Evolutionary conservation across 2,797 vertebrate genomes (phyloP), one percentile per base, ranked within the genome.

Genomic region (Hirundo rustica): DNA sequence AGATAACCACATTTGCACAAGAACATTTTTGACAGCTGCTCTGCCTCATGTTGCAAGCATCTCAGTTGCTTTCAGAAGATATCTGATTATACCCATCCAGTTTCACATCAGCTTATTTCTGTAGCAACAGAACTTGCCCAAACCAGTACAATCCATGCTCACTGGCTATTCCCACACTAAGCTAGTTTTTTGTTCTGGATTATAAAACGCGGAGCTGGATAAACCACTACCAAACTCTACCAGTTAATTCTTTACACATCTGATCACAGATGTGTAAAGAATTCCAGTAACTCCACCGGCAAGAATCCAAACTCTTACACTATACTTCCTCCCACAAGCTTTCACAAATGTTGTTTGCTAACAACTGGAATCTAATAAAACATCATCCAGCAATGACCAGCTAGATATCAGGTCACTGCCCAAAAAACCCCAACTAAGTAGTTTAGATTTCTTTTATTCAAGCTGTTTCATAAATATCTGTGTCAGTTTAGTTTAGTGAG

Each of bases 1-100:
- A 97, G 80, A 93, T 74, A 96, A 94, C 81, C 76, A 95, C 78
- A 66, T 96, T 95, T 97, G 92, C 93, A 97, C 87, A 97, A 92
- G 96, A 82, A 86, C 68, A 94, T 89, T 82, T 97, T 55, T 96
- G 94, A 94, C 95, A 97, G 92, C 84, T 95, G 96, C 88, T 80
- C 75, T 96, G 94, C 86, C 88, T 94, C 75, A 89, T 79, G 76
- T 92, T 91, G 92, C 67, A 91, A 95, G 81, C 93, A 93, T 96
- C 93, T 80, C 82, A 66, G 93, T 71, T 95, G 82, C 85, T 92
- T 96, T 96, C 91, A 95, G 44, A 93, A 88, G 85, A 50, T 38
- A 97, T 36, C 80, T 93, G 96, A 89, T 92, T 86, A 91, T 79
- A 91, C 44, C 58, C 93, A 95, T 48, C 29, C 36, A 96, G 74